These are phyloP conservation scores for Nymphicus hollandicus DNA, from an alignment of 2,113 vertebrate genomes.

Conservation along the genomic window DNA sequence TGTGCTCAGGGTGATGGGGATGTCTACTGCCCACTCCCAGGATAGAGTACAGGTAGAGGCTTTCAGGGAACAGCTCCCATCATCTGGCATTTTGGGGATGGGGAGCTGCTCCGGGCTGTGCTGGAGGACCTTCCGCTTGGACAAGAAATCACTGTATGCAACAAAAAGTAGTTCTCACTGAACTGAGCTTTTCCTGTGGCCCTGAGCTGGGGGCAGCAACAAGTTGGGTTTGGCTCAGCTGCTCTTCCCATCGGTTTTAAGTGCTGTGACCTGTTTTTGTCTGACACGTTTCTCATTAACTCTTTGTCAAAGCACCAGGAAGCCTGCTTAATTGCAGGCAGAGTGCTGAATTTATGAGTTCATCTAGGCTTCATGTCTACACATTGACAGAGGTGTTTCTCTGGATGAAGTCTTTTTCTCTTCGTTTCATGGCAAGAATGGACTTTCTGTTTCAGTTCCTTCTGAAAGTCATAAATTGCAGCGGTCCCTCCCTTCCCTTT, in stretches of 20 bases:
- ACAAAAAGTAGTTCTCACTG: background rate
- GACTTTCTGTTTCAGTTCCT: slow-evolving; percentile 65
- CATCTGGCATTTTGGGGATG: background rate
- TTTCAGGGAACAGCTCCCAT: background rate
- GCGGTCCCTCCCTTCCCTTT: slow-evolving; percentile 15
- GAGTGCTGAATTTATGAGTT: slow-evolving; percentile 63
- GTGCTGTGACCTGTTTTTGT: background rate
- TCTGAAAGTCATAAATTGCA: slow-evolving; percentile 40
- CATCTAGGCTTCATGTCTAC: slow-evolving; percentile 34
- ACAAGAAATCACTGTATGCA: background rate
- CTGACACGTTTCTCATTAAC: slow-evolving; percentile 46
- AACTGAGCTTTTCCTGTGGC: background rate
- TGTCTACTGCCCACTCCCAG: fast-evolving
- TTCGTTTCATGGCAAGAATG: slow-evolving; percentile 52
- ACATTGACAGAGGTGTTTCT: slow-evolving; percentile 62
- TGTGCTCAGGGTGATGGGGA: background rate
- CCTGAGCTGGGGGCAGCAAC: background rate
- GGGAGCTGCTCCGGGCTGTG: background rate
- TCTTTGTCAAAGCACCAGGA: slow-evolving; percentile 45
- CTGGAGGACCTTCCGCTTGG: background rate
- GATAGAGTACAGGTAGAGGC: background rate
- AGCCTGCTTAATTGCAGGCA: slow-evolving; percentile 46
- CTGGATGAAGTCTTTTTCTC: slow-evolving; percentile 40
- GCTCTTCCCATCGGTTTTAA: background rate
- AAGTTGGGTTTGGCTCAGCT: background rate